These are phyloP conservation scores for Limnodromus scolopaceus DNA, from an alignment of 2,797 vertebrate genomes.

Conservation along the genomic window DNA sequence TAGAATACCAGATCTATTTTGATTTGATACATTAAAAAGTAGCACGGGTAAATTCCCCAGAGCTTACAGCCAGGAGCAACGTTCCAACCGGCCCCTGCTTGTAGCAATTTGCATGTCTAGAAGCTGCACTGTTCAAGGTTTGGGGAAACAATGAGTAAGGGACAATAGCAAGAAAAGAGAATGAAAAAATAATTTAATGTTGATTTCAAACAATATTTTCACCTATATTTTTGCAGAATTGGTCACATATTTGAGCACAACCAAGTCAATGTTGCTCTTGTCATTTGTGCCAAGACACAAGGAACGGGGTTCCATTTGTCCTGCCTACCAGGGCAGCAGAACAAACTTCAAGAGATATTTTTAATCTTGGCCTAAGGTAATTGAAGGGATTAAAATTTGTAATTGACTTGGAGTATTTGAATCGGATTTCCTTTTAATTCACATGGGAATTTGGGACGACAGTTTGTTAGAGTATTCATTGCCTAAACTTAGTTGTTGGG, in stretches of 20 bases:
- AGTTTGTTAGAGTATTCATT: background rate
- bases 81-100: background rate
- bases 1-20: background rate
- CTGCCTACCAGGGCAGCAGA: background rate
- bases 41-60: background rate
- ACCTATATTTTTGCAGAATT: background rate
- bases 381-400: background rate
- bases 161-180: background rate
- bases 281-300: background rate
- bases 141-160: background rate
- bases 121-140: background rate
- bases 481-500: constrained; percentile 10
- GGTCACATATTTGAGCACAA: background rate
- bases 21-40: background rate
- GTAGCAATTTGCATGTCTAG: background rate
- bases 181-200: background rate
- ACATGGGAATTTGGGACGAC: constrained; percentile 22
- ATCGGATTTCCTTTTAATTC: constrained; percentile 43
- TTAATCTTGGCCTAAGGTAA: background rate
- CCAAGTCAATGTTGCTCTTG: background rate
- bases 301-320: background rate
- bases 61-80: background rate
- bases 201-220: background rate
- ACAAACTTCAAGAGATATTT: background rate
- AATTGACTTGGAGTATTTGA: background rate